Evolutionary conservation across 2,888 invertebrate genomes (phyloP), one percentile per base, ranked within the genome.

Genomic region (Drosophila mayaguana): DNA sequence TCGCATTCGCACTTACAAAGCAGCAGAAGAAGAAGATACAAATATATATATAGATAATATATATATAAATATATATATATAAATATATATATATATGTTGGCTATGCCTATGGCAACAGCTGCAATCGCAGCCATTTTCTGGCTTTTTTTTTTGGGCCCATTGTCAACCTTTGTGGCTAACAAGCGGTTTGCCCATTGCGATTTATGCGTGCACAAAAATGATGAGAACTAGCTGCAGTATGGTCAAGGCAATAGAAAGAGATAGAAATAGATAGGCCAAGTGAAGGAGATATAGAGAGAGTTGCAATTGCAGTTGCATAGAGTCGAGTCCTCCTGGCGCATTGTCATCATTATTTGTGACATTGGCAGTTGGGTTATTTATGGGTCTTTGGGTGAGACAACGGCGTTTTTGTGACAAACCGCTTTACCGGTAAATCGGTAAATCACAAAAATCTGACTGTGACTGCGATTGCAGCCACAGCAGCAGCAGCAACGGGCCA

Each of bases 371-470:
- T 60, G 76, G 72, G 72, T 86, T 86, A 85, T 87, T 91, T 91
- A 90, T 91, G 91, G 91, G 91, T 91, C 91, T 91, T 81, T 91
- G 90, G 91, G 91, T 91, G 91, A 91, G 88, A 78, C 88, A 86
- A 89, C 88, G 86, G 86, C 66, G 80, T 82, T 83, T 51, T 80
- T 89, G 88, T 81, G 89, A 89, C 82, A 89, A 89, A 85, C 88
- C 86, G 86, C 90, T 88, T 83, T 81, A 86, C 83, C 86, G 90
- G 86, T 88, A 89, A 89, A 86, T 89, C 86, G 86, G 86, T 86
- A 86, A 86, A 89, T 86, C 86, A 85, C 86, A 89, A 85, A 89
- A 85, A 88, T 86, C 84, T 55, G 71, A 63, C 79, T 81, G 57
- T 60, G 63, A 56, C 66, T 75, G 8, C 32, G 54, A 81, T 66